A percentile compares a stretch with the other conserved stretches of the same genome.
These are phyloP conservation scores for Agrotis ipsilon DNA, from an alignment of 2,888 invertebrate species.

Conservation along the genomic window DNA sequence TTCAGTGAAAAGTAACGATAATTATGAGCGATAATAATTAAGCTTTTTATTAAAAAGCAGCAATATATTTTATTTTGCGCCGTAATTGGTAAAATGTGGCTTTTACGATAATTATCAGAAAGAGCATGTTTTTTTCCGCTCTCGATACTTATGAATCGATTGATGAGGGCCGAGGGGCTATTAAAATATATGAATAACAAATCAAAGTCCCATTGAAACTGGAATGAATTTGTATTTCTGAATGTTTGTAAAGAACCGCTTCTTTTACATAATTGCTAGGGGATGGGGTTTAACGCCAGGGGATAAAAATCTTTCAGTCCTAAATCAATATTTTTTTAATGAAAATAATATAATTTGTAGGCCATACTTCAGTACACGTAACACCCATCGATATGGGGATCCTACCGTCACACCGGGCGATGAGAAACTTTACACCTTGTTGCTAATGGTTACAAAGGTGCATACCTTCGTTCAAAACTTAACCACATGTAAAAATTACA, in stretches of 20 bases:
- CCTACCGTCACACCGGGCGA: too few relatives aligned
- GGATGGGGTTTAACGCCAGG: slow-evolving; percentile 12
- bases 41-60: slow-evolving; percentile 1
- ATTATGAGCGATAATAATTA: slow-evolving; percentile 17
- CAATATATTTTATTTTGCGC: slow-evolving; percentile 15
- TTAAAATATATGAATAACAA: slow-evolving; percentile 58
- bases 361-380: too few relatives aligned
- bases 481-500: neutral
- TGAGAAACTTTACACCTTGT: too few relatives aligned
- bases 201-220: slow-evolving; percentile 47
- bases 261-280: slow-evolving; percentile 34
- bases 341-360: neutral
- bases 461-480: neutral
- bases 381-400: too few relatives aligned
- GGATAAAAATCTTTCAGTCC: slow-evolving; percentile 9
- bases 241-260: slow-evolving; percentile 32
- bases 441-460: slow-evolving; percentile 1
- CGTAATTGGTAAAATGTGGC: slow-evolving; percentile 9
- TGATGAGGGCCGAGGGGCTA: slow-evolving; percentile 29
- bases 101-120: slow-evolving; percentile 26
- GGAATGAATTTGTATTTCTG: slow-evolving; percentile 27
- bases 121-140: slow-evolving; percentile 6
- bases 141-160: slow-evolving; percentile 28
- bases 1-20: slow-evolving; percentile 12
- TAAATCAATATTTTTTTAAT: slow-evolving; percentile 3